Conservation (phyloP, 1,140 invertebrate species). For the Meteorus sp. region DNA sequence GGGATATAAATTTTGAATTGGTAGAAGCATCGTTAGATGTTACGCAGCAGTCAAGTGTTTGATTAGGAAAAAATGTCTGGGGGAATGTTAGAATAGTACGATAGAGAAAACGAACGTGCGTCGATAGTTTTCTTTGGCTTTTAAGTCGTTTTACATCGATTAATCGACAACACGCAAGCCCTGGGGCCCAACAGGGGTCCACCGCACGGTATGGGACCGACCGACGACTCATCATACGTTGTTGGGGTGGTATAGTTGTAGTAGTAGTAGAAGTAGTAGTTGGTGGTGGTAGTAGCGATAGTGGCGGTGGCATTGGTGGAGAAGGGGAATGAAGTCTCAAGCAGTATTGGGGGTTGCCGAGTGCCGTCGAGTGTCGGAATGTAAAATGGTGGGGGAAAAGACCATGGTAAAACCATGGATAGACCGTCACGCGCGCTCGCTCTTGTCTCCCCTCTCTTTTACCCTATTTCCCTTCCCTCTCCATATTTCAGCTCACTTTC, state of each 20-base stretch:
- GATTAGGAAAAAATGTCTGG: no score
- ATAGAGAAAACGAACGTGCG: no score
- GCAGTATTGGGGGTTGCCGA: slow-evolving; percentile 37
- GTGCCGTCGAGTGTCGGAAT: slow-evolving; percentile 49
- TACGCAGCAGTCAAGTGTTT: no score
- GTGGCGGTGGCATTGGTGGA: no score
- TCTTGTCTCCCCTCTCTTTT: no score
- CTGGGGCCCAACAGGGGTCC: slow-evolving; percentile 22
- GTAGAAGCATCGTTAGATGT: no score
- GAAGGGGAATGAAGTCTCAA: slow-evolving; percentile 12
- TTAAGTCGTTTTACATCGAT: slow-evolving; percentile 12
- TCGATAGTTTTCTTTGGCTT: no score
- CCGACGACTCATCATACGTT: no score
- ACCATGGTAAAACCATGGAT: slow-evolving; percentile 42
- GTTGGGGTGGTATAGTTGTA: no score
- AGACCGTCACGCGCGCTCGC: slow-evolving; percentile 57
- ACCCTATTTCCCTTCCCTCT: slow-evolving; percentile 45
- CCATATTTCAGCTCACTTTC: background rate
- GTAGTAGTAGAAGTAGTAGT: no score
- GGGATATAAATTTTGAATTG: no score
- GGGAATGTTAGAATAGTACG: no score
- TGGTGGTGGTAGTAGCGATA: slow-evolving; percentile 14
- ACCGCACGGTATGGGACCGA: background rate
- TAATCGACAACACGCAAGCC: slow-evolving; percentile 33
- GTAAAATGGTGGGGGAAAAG: slow-evolving; percentile 40